Evolutionary conservation across 1,140 invertebrate species (phyloP), one percentile per base, ranked within the genome.

Genomic region (Atta colombica): DNA sequence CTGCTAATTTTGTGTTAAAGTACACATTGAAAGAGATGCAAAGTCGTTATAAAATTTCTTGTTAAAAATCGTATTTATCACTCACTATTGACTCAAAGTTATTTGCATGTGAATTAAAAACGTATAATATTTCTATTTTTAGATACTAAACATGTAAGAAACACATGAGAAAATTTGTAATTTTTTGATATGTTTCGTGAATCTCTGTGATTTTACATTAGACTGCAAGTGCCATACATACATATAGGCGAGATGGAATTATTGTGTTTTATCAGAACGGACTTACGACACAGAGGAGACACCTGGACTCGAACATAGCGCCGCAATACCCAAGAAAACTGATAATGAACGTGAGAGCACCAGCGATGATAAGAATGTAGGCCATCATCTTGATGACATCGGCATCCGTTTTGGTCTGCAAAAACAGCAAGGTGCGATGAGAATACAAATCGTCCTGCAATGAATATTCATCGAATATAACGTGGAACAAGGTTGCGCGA

Each of bases 281-380:
- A 97, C 97, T 96, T 96, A 98, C 98, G 92, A 97, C 96, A 49
- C 96, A 97, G 10, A 98, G 96, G 93, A 98, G 96, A 94, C 97
- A 97, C 89, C 97, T 96, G 77, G 97, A 98, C 93, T 98, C 98
- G 93, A 97, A 96, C 92, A 98, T 96, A 12, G 98, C 98, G 58
- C 98, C 98, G 93, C 98, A 98, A 92, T 98, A 98, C 51, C 98
- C 98, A 55, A 98, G 94, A 95, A 98, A 98, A 77, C 97, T 98
- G 87, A 98, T 96, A 75, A 98, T 95, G 94, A 98, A 98, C 91
- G 98, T 97, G 88, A 98, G 96, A 31, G 97, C 96, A 66, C 98
- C 98, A 75, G 97, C 96, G n/a, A 96, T 96, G 86, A 98, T 98
- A 60, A 98, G 95, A 58, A 98, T 96, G 93, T 97, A 97, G 28